These are phyloP conservation scores for Nowickia ferox DNA, from an alignment of 2,888 invertebrate species.

Conservation along the genomic window DNA sequence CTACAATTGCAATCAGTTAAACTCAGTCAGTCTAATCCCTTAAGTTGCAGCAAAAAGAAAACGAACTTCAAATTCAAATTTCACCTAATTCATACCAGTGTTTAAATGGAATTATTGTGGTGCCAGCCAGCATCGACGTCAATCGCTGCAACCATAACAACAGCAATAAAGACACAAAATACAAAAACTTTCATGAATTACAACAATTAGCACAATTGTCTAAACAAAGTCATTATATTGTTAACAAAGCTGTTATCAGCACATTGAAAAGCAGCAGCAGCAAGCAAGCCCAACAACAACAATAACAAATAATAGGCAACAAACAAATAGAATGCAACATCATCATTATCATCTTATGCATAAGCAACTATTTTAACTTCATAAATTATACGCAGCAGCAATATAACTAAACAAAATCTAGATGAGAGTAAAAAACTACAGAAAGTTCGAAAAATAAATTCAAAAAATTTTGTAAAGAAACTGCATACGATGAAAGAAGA, in stretches of 20 bases:
- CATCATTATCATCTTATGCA: conserved; percentile 43
- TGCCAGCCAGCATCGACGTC: conserved; percentile 17
- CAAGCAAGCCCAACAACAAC: conserved; percentile 23
- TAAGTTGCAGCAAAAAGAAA: background rate
- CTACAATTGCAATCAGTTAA: conserved; percentile 30
- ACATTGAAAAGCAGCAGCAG: conserved; percentile 58
- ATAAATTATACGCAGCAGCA: conserved; percentile 36
- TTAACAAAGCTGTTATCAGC: conserved; percentile 72
- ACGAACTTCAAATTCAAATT: conserved; percentile 11
- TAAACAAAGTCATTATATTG: conserved; percentile 72
- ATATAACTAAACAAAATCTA: conserved; percentile 14
- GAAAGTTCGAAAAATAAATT: conserved; percentile 19
- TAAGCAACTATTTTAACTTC: conserved; percentile 54
- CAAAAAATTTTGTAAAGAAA: conserved; percentile 28
- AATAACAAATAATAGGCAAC: conserved; percentile 14
- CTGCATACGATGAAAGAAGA: conserved; percentile 12
- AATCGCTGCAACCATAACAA: conserved; percentile 19
- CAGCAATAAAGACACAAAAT: conserved; percentile 18
- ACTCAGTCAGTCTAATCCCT: conserved; percentile 35
- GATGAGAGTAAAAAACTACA: background rate
- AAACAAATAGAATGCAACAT: conserved; percentile 43
- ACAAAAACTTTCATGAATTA: conserved; percentile 63
- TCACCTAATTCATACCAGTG: background rate
- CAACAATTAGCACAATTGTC: conserved; percentile 72
- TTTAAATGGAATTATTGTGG: conserved; percentile 11